Evolutionary conservation across 2,797 vertebrate genomes (phyloP).

Genomic region (Manis javanica): DNA sequence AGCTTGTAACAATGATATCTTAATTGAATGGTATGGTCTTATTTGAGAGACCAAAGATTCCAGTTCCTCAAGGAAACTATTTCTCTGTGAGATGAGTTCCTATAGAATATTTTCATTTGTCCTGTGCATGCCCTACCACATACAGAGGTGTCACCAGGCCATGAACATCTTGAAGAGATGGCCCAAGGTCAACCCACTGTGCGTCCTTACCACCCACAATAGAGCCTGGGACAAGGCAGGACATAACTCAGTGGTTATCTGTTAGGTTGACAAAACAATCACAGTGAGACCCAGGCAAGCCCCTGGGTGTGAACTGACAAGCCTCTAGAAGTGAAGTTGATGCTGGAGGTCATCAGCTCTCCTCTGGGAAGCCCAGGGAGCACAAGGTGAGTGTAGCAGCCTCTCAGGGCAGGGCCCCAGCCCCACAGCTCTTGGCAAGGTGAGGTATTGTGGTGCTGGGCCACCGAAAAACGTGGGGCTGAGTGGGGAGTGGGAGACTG

Average conservation of each 20-base stretch:
- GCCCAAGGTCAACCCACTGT: too few species aligned
- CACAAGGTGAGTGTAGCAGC: rapidly evolving
- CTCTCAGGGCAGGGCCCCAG: background rate
- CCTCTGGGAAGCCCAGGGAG: background rate
- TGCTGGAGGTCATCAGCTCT: too few species aligned
- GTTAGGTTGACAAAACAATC: rapidly evolving
- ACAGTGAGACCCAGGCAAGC: background rate
- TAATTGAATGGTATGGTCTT: background rate
- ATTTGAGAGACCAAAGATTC: background rate
- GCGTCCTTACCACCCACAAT: too few species aligned
- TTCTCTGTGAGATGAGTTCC: background rate
- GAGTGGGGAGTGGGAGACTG: rapidly evolving
- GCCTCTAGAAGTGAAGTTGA: too few species aligned
- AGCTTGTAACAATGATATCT: background rate
- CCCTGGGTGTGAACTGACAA: too few species aligned
- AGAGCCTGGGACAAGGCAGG: too few species aligned
- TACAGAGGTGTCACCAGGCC: rapidly evolving
- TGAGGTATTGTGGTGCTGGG: rapidly evolving
- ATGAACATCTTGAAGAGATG: background rate
- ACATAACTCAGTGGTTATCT: too few species aligned
- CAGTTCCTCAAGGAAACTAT: background rate
- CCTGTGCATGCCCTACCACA: rapidly evolving
- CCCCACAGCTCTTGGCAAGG: too few species aligned
- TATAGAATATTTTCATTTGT: background rate
- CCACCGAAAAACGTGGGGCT: background rate